Evolutionary conservation across 2,888 invertebrate species (phyloP).

Genomic region (Trichogramma evanescens): DNA sequence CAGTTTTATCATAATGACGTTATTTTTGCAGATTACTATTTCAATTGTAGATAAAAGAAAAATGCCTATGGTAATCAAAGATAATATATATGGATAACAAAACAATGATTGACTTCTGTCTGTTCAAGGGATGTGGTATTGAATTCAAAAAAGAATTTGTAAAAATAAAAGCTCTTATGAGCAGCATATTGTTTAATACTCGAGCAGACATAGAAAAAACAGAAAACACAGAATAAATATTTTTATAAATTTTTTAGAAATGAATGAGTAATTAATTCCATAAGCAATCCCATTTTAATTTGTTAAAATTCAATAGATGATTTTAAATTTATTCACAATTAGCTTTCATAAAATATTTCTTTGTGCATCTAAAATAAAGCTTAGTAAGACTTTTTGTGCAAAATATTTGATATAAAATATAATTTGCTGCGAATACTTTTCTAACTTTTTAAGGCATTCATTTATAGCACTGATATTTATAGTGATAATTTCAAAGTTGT

Average conservation of each 20-base stretch:
- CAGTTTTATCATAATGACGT: too few species aligned
- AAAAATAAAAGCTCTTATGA: constrained; percentile 60
- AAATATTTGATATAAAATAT: too few species aligned
- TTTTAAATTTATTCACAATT: too few species aligned
- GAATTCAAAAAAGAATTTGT: constrained; percentile 85
- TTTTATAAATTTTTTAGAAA: too few species aligned
- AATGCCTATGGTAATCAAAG: constrained; percentile 70
- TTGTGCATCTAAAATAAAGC: too few species aligned
- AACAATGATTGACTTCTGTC: constrained; percentile 79
- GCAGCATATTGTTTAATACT: constrained; percentile 50
- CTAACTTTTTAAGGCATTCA: constrained; percentile 61
- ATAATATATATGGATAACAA: constrained; percentile 69
- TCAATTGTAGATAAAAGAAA: constrained; percentile 69
- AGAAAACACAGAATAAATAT: too few species aligned
- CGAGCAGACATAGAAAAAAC: neutral
- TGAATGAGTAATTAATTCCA: too few species aligned
- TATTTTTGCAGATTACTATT: constrained; percentile 57
- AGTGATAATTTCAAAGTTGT: constrained; percentile 71
- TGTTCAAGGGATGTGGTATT: constrained; percentile 88
- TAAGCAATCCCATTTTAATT: too few species aligned
- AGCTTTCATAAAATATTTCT: too few species aligned
- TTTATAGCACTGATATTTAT: constrained; percentile 70
- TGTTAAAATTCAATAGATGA: too few species aligned
- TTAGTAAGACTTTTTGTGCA: too few species aligned
- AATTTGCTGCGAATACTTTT: constrained; percentile 42